A percentile compares a stretch with the other conserved stretches of the same genome.
These are phyloP conservation scores for Chrysolophus pictus DNA, from an alignment of 2,797 vertebrate genomes.

Conservation along the genomic window DNA sequence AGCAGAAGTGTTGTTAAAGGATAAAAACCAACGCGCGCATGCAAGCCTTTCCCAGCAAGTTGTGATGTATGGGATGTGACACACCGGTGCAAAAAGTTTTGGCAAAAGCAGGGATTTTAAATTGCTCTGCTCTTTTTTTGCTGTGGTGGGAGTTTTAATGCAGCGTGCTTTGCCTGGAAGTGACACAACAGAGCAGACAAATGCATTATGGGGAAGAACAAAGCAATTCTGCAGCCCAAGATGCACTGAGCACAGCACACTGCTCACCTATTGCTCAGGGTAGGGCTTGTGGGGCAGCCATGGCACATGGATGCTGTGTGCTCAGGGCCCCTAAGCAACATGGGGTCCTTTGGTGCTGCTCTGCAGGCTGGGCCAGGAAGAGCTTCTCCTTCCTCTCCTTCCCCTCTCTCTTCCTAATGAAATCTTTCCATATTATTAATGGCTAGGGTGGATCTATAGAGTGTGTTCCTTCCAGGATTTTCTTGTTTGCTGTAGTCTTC, in stretches of 20 bases:
- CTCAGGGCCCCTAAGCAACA: not conserved
- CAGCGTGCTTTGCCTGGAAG: not conserved
- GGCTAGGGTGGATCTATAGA: not conserved
- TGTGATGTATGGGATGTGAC: constrained; percentile 44
- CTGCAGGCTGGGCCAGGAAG: not conserved
- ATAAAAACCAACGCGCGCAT: not conserved
- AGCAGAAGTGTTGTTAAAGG: not conserved
- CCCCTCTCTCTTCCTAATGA: constrained; percentile 29
- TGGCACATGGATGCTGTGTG: rapidly evolving
- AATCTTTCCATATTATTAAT: constrained; percentile 47
- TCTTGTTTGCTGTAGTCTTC: constrained; percentile 56
- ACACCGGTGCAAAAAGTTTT: constrained; percentile 11
- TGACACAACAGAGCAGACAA: not conserved
- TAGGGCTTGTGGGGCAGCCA: rapidly evolving
- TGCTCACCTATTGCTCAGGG: no score
- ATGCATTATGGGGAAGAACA: not conserved
- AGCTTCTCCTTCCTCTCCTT: not conserved
- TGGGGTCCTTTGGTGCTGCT: not conserved
- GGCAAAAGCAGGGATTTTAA: not conserved
- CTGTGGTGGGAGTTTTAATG: constrained; percentile 3
- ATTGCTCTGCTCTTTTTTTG: not conserved
- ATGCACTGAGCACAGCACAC: rapidly evolving
- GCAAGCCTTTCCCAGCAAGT: not conserved
- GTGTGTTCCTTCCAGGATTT: constrained; percentile 9
- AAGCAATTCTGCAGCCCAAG: not conserved